These are phyloP conservation scores for Mustela erminea DNA, from an alignment of 2,797 vertebrate species.

Conservation along the genomic window DNA sequence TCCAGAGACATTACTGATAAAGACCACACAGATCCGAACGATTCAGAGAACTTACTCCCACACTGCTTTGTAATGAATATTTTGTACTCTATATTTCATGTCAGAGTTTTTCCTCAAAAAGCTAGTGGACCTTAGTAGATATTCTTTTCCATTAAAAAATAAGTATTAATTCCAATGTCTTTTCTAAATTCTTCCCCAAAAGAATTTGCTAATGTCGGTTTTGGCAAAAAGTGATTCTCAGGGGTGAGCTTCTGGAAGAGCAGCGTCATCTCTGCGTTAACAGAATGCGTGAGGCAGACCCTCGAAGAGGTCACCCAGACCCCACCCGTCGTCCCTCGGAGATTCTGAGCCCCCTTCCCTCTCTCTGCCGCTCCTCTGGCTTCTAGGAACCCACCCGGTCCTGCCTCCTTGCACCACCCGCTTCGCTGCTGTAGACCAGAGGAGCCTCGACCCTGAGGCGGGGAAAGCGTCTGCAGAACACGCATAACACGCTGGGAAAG, in stretches of 20 bases:
- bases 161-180: background rate
- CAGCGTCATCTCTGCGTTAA: slow-evolving; percentile 3
- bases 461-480: background rate
- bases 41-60: background rate
- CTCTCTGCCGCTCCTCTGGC: background rate
- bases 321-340: background rate
- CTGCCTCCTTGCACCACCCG: background rate
- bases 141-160: background rate
- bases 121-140: background rate
- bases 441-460: background rate
- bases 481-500: background rate
- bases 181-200: background rate
- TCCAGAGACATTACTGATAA: background rate
- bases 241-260: background rate
- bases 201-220: background rate
- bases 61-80: background rate
- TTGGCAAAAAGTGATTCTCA: background rate
- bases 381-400: background rate
- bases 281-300: background rate
- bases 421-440: background rate
- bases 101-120: background rate
- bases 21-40: background rate
- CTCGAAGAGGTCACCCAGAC: background rate
- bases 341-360: background rate
- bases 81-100: slow-evolving; percentile 1